Conservation (phyloP, 2,797 vertebrate species). For the Argentina silus region DNA sequence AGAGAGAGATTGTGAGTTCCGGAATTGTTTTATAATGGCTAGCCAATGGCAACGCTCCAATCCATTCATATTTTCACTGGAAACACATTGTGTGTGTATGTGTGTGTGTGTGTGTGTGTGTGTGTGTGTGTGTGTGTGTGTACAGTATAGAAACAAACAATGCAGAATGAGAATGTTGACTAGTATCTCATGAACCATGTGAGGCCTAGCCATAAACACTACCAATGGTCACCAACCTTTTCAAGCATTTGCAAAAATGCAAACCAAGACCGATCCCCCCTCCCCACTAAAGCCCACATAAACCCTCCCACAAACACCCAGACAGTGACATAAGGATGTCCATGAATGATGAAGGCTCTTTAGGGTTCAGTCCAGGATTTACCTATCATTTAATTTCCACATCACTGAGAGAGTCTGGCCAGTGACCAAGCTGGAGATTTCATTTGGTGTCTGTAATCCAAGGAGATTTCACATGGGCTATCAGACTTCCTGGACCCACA, state of each 20-base stretch:
- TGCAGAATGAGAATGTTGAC: too few species aligned
- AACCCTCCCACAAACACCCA: background rate
- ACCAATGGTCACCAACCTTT: too few species aligned
- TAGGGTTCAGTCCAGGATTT: background rate
- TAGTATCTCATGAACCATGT: too few species aligned
- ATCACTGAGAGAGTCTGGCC: background rate
- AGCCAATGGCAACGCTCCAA: background rate
- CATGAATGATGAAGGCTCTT: conserved; percentile 23
- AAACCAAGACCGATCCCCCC: too few species aligned
- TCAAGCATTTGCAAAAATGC: too few species aligned
- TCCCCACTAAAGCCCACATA: too few species aligned
- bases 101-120: too few species aligned
- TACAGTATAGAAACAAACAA: too few species aligned
- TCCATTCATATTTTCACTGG: background rate
- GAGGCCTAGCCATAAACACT: too few species aligned
- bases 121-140: too few species aligned
- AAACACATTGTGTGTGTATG: too few species aligned
- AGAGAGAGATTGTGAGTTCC: background rate
- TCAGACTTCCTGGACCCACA: background rate
- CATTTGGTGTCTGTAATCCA: conserved; percentile 44
- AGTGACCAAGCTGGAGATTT: conserved; percentile 16
- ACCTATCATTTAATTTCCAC: too few species aligned
- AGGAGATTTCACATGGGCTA: conserved; percentile 29
- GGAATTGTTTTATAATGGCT: background rate
- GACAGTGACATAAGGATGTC: conserved; percentile 16